Base-by-base conservation (phyloP, 2,888 invertebrate species). In the Callyntrura sp. region DNA sequence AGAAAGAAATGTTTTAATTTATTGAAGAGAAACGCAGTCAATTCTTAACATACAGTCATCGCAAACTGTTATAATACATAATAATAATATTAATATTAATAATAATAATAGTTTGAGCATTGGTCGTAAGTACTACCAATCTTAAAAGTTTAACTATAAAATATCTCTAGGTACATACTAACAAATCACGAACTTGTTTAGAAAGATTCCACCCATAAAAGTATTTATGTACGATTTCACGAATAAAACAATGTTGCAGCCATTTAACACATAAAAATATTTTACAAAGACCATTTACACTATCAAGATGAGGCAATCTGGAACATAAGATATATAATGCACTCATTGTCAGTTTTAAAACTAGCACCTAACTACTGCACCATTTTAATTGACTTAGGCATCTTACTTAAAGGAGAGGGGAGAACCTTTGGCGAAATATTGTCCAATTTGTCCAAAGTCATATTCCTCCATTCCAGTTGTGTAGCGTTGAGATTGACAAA, bases 121-220 rank as follows among this genome's bases (percentile, higher is more conserved):
- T 0, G 20, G 4, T 28, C 65, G 28, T 25, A 65, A 65, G 28
- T 17, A 57, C 57, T 6, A 35, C 2, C 6, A n/a, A 57, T 57
- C 17, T 35, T 6, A 35, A 35, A 35, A 35, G 35, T 4, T 57
- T 57, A n/a, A 57, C 6, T 57, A 57, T 23, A 6, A 51, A 51
- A 17, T n/a, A n/a, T 35, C 2, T 35, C 35, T 35, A 35, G 51
- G 51, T 14, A 51, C 1, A 11, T 51, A n/a, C 62, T 35, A 14
- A 57, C 35, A 70, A 43, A 45, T 35, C 23, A 55, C 45, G 73
- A 48, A 45, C 73, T 48, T 73, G 35, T 73, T 60, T 73, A 73
- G 73, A 73, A 48, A 73, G 73, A 73, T 20, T 73, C 70, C 70
- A 70, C 73, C 73, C 76, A 76, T 76, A 20, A 48, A 76, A 76